Base-by-base conservation (phyloP, 2,888 invertebrate genomes). In the Adineta ricciae region DNA sequence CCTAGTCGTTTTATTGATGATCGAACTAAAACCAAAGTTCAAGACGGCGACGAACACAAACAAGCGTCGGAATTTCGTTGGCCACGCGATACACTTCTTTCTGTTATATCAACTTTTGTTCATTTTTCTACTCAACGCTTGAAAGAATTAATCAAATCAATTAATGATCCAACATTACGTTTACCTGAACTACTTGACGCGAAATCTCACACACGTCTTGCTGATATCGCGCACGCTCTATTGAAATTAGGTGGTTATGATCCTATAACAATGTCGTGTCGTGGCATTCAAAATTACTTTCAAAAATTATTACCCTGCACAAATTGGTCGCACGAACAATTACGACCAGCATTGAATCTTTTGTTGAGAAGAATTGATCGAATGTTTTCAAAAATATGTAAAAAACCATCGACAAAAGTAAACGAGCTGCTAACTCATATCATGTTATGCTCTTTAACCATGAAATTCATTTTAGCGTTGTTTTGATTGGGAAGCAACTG, bases 381-480 rank as follows among this genome's bases (percentile, higher is more conserved):
- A 90, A 96, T 97, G 0, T 98, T 99, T 89, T 93, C 94, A 84
- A 99, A 99, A 91, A 96, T 99, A 87, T 95, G 96, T 73, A 99
- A 99, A 91, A 97, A 97, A 90, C 94, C 96, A 2, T 95, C 88
- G 27, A 46, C 84, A 24, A 84, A 84, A 52, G 86, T 86, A 84
- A 85, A 14, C 19, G 0, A 78, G n/a, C 0, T 1, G 41, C 21
- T 11, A 24, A 7, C 2, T 24, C 21, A 24, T 14, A 21, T 38
- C 1, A 38, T 24, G 5, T 16, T 38, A 21, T n/a, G n/a, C n/a
- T n/a, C n/a, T n/a, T n/a, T n/a, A 21, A 36, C 5, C 2, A 41
- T 73, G 8, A 11, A 38, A 27, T 78, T 41, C n/a, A 1, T 21
- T 36, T 46, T 54, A 86, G 84, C 84, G 41, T 54, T 82, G 73